Evolutionary conservation across 2,113 vertebrate species (phyloP).

Genomic region (Thomomys bottae): DNA sequence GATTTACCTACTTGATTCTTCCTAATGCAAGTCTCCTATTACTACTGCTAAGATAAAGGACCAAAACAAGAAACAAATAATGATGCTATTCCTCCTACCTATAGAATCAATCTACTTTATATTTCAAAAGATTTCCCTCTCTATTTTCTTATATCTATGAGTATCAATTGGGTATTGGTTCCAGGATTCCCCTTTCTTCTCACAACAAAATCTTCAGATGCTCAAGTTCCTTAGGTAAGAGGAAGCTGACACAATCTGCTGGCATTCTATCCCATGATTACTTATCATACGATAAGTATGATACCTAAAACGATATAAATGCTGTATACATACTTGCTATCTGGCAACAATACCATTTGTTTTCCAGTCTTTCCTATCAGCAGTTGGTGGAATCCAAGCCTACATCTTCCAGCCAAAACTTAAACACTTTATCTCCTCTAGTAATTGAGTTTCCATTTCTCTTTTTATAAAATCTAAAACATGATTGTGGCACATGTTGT

Average conservation of each 20-base stretch:
- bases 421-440: neutral
- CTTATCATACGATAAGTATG: too few species aligned
- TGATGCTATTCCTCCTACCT: neutral
- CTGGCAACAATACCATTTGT: neutral
- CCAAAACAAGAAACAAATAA: neutral
- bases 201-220: neutral
- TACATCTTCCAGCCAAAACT: neutral
- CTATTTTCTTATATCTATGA: neutral
- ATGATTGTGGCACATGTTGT: neutral
- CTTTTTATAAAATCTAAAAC: neutral
- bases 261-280: neutral
- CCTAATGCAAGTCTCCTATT: neutral
- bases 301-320: neutral
- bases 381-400: neutral
- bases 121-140: conserved; percentile 26
- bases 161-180: neutral
- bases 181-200: neutral
- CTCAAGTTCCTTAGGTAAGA: neutral
- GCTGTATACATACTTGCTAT: neutral
- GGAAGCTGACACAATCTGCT: neutral
- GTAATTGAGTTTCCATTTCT: neutral
- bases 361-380: neutral
- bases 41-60: too few species aligned
- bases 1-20: neutral
- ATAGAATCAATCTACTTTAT: neutral